Percentiles rank a stretch among this genome's conserved stretches.
These are phyloP conservation scores for Yponomeuta malinellus DNA, from an alignment of 2,888 invertebrate genomes.

Conservation along the genomic window DNA sequence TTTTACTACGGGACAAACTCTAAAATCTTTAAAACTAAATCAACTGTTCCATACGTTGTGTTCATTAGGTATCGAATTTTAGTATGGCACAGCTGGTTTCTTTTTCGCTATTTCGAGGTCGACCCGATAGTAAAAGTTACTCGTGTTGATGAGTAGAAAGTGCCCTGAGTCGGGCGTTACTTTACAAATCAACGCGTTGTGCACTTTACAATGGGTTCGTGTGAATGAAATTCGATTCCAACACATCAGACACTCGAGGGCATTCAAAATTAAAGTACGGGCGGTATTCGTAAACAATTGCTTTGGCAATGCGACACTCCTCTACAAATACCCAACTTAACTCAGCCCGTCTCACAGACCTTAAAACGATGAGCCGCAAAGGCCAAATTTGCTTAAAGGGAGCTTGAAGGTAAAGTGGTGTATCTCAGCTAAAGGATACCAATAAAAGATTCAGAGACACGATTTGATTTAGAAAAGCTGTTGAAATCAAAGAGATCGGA, in stretches of 20 bases:
- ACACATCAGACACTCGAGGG: conserved; percentile 24
- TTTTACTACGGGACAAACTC: no score
- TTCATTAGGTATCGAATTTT: no score
- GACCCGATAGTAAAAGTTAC: no score
- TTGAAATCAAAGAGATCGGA: conserved; percentile 6
- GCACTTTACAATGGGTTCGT: conserved; percentile 2
- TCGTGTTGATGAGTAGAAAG: no score
- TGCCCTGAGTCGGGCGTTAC: no score
- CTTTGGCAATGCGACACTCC: conserved; percentile 38
- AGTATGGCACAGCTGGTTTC: no score
- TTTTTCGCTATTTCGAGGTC: no score
- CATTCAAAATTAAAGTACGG: conserved; percentile 44
- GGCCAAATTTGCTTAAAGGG: conserved; percentile 6
- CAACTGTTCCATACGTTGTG: no score
- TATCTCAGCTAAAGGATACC: conserved; percentile 34
- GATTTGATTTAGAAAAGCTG: conserved; percentile 44
- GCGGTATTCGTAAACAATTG: conserved; percentile 31
- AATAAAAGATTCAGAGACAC: conserved; percentile 56
- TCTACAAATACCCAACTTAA: conserved; percentile 4
- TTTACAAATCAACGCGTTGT: no score
- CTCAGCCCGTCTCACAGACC: background rate
- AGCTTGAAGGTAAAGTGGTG: background rate
- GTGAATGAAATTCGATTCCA: conserved; percentile 28
- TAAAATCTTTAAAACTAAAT: no score
- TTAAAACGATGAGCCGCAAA: background rate